Conservation (phyloP, 2,113 vertebrate species). For the Stictonetta naevosa region DNA sequence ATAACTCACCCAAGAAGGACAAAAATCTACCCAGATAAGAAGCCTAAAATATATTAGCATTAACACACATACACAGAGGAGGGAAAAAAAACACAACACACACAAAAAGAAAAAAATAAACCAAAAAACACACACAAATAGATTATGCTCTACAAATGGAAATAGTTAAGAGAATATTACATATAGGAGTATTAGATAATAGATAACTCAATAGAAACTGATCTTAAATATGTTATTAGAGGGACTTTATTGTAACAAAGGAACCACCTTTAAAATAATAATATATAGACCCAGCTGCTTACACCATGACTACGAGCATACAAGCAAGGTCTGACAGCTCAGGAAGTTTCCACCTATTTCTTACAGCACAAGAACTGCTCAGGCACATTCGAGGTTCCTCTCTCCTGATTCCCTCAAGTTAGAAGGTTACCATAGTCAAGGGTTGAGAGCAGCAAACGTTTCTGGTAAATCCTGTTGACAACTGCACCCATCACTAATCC, state of each 20-base stretch:
- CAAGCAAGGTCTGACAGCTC: neutral
- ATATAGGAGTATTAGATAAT: neutral
- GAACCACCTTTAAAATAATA: neutral
- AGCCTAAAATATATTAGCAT: neutral
- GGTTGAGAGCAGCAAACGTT: neutral
- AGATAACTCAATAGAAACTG: neutral
- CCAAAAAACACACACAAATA: neutral
- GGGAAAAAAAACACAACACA: neutral
- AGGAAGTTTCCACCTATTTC: neutral
- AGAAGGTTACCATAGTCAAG: neutral
- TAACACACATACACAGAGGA: neutral
- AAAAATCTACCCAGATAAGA: neutral
- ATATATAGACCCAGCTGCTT: neutral
- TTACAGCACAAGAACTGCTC: neutral
- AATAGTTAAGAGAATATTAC: neutral
- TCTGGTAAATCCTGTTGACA: constrained; percentile 32
- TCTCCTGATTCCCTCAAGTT: neutral
- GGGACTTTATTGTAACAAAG: neutral
- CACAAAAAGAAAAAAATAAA: neutral
- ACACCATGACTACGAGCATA: neutral
- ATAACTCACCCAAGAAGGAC: neutral
- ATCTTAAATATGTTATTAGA: neutral
- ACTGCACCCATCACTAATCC: constrained; percentile 18
- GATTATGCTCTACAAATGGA: neutral
- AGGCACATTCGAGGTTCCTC: neutral